Conservation (phyloP, 2,888 invertebrate genomes). For the Plemyria rubiginata region DNA sequence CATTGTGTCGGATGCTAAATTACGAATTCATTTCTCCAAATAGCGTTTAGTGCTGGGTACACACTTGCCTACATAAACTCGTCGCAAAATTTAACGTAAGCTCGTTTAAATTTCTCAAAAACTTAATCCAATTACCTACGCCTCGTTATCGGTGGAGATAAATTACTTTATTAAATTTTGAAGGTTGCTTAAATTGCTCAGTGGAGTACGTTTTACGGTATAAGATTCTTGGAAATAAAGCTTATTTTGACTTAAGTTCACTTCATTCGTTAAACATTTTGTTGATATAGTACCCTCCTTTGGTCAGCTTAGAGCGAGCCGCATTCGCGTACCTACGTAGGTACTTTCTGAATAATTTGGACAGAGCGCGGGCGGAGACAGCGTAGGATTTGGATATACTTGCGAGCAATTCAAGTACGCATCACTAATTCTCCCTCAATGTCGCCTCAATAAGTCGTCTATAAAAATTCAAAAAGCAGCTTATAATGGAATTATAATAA, state of each 20-base stretch:
- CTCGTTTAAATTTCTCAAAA: constrained; percentile 38
- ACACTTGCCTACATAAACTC: constrained; percentile 3
- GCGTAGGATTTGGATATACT: constrained; percentile 37
- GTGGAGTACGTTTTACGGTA: constrained; percentile 16
- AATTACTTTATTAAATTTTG: constrained; percentile 32
- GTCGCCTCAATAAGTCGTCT: no score
- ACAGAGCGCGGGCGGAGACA: constrained; percentile 47
- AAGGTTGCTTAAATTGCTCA: constrained; percentile 23
- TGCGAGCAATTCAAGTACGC: constrained; percentile 7
- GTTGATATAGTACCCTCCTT: constrained; percentile 53
- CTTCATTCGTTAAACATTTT: constrained; percentile 53
- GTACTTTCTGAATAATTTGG: constrained; percentile 73
- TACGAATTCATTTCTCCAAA: constrained; percentile 46
- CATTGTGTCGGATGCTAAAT: constrained; percentile 48
- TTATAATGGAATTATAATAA: no score
- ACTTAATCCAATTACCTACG: constrained; percentile 43
- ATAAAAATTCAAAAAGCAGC: no score
- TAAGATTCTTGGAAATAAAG: constrained; percentile 34
- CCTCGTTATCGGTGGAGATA: constrained; percentile 12
- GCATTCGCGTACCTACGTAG: constrained; percentile 52
- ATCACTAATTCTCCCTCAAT: background rate
- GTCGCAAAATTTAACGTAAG: constrained; percentile 6
- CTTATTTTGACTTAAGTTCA: constrained; percentile 44
- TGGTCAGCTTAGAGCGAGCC: constrained; percentile 64
- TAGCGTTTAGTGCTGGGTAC: background rate